A percentile compares a stretch with the other conserved stretches of the same genome.
Evolutionary conservation across 2,888 invertebrate species (phyloP).

Genomic region (Cryptophagus acutangulus): DNA sequence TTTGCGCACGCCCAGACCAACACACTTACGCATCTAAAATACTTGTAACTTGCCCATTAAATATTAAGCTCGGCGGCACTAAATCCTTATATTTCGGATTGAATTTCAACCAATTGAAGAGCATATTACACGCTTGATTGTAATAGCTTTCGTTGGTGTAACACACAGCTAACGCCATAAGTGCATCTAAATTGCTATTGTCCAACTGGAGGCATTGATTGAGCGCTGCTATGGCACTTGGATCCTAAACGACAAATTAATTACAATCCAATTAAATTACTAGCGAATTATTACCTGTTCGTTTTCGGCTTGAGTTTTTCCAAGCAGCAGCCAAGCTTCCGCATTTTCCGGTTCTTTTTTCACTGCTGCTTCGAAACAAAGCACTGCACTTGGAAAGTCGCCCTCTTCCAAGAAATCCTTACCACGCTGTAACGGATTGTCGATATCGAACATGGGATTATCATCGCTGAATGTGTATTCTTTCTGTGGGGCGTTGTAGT

Average conservation of each 20-base stretch:
- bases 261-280: neutral
- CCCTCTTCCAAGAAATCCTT: conserved; percentile 76
- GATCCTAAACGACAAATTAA: conserved; percentile 56
- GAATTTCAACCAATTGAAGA: conserved; percentile 71
- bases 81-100: conserved; percentile 80
- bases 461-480: conserved; percentile 77
- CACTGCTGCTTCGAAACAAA: conserved; percentile 94
- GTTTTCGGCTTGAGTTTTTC: conserved; percentile 94
- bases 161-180: conserved; percentile 88
- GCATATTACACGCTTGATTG: conserved; percentile 77
- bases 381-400: conserved; percentile 90
- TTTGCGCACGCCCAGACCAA: conserved; percentile 19
- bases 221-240: conserved; percentile 85
- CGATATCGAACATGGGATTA: conserved; percentile 76
- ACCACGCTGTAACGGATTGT: conserved; percentile 80
- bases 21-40: conserved; percentile 49
- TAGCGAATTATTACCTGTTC: conserved; percentile 63
- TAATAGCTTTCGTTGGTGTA: conserved; percentile 95
- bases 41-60: conserved; percentile 49
- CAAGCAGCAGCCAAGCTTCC: conserved; percentile 83
- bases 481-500: conserved; percentile 58
- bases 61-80: conserved; percentile 53
- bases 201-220: conserved; percentile 77
- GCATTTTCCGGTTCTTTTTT: conserved; percentile 72
- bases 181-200: conserved; percentile 73